Evolutionary conservation across 2,888 invertebrate genomes (phyloP), one percentile per base, ranked within the genome.

Genomic region (Lepidonotus clava): DNA sequence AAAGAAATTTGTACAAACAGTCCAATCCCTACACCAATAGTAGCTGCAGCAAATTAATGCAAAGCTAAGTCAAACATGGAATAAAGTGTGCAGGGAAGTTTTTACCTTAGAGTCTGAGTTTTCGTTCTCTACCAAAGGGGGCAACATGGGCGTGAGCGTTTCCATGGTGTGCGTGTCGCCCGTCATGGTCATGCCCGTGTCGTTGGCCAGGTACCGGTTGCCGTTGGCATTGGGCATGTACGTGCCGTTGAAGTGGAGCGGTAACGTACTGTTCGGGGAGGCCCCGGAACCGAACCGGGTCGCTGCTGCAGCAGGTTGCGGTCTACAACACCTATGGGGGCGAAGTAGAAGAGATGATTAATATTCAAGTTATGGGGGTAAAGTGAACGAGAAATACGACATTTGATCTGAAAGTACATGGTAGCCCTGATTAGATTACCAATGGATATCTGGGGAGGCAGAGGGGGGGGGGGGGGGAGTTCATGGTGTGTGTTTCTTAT

Each of bases 151-250:
- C 1, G 66, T 67, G 38, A 77, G 36, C n/a, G 76, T 80, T 8
- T 84, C 84, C 84, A 84, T 38, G 34, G 76, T 77, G 28, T 86
- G 86, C 34, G 38, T n/a, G 32, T 84, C 84, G 8, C 66, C 36
- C 2, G 34, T 24, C 6, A 41, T 14, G 2, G 36, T 51, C 18
- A 32, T 18, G 67, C 76, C 51, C 11, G 51, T 51, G 51, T 11
- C 51, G 21, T 51, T 51, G 51, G 14, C 51, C 11, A 51, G 11
- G 34, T 18, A 24, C 6, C 71, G 38, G 46, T 76, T 85, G 32
- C 85, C 85, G 66, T 67, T 85, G 28, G 46, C 56, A 14, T 85
- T 71, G 24, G 86, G 86, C 66, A 86, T 86, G 86, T 86, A 80
- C 28, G 76, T 86, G 53, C 77, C 86, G 8, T 77, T 80, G 36